Percentiles rank a stretch among this genome's conserved stretches.
Conservation (phyloP, 2,888 invertebrate genomes). For the Drosophila hawaiiensis region DNA sequence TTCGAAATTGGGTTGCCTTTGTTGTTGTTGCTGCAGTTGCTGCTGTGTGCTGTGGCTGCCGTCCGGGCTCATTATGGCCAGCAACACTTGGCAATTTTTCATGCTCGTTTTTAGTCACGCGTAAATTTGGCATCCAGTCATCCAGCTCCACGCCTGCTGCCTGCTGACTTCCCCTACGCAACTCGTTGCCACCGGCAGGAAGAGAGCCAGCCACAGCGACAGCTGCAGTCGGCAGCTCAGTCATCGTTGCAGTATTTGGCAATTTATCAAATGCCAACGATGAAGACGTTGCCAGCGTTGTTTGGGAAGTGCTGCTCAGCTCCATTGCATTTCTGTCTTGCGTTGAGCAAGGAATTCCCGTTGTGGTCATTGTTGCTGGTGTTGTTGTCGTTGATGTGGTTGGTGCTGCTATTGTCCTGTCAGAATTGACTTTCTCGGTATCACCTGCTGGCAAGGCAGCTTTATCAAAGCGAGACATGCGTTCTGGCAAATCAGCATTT, state of each 20-base stretch:
- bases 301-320: constrained; percentile 66
- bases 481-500: constrained; percentile 74
- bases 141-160: constrained; percentile 57
- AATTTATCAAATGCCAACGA: constrained; percentile 80
- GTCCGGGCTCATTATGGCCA: constrained; percentile 67
- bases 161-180: constrained; percentile 29
- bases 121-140: constrained; percentile 69
- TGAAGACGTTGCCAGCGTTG: constrained; percentile 74
- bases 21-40: constrained; percentile 40
- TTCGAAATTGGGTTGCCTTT: constrained; percentile 55
- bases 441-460: constrained; percentile 35
- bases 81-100: constrained; percentile 75
- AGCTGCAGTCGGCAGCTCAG: constrained; percentile 61
- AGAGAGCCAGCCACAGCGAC: constrained; percentile 32
- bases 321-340: constrained; percentile 55
- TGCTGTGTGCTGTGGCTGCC: constrained; percentile 39
- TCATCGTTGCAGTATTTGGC: constrained; percentile 63
- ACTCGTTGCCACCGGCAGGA: constrained; percentile 20
- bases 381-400: constrained; percentile 24
- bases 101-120: constrained; percentile 77
- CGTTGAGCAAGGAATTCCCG: constrained; percentile 23
- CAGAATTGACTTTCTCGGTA: constrained; percentile 13
- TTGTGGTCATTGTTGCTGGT: constrained; percentile 10
- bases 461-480: constrained; percentile 59
- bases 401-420: constrained; percentile 22